Evolutionary conservation across 2,888 invertebrate genomes (phyloP), one percentile per base, ranked within the genome.

Genomic region (Timema cristinae): DNA sequence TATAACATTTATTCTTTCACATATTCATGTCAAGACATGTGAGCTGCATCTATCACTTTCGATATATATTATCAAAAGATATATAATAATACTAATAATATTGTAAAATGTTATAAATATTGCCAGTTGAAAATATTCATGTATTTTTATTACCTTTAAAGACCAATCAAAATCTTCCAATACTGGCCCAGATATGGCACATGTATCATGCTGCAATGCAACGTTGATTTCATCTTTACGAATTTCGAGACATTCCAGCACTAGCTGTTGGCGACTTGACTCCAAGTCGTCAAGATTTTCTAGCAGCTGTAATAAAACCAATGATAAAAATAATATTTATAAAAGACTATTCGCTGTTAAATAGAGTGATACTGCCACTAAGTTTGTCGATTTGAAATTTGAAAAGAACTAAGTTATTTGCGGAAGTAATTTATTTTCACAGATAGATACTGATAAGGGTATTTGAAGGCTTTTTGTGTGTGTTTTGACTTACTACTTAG

Each of bases 131-230:
- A n/a, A 66, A 66, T 9, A 48, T 47, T 51, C 0, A 10, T 15
- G n/a, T n/a, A 66, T 10, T 32, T n/a, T 16, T 13, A 52, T 66
- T 76, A 81, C 82, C 78, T 84, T 85, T 51, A 86, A 75, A 79
- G 83, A 84, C 85, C 86, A 86, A 77, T 86, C 86, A 74, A 85
- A 82, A 75, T 84, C 84, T 56, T 81, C 79, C 11, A 86, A 79
- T 2, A 85, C 80, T 54, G 81, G 77, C 5, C 74, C 74, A 52
- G 72, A 72, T 8, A 68, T 52, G 13, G 67, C 59, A 63, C 66
- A 70, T 80, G 79, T 71, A 77, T 80, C 74, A 80, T 81, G 0
- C 83, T 79, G 75, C 59, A 82, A 72, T 47, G 75, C 73, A 71
- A 80, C 77, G 61, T 77, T 76, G 70, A 83, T 81, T 69, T 82